Conservation (phyloP, 2,888 invertebrate species). For the Aphidoletes aphidimyza region DNA sequence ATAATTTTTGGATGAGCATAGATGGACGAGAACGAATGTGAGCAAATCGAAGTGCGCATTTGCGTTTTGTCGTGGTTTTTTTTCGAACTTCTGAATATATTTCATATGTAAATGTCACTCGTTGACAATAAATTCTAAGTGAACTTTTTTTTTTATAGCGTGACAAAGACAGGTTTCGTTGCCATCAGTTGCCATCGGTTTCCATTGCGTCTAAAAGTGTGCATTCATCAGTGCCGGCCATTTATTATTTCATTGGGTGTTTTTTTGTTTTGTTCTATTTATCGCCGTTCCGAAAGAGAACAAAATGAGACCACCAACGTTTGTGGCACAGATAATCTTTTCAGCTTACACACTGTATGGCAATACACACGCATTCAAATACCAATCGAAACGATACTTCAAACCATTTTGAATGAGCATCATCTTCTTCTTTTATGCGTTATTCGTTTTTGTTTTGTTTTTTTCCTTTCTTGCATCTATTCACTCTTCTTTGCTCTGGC, state of each 20-base stretch:
- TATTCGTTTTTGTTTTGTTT: neutral
- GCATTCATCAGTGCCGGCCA: neutral
- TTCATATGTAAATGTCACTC: conserved; percentile 37
- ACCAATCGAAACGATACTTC: neutral
- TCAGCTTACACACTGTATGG: neutral
- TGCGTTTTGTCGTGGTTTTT: too few relatives aligned
- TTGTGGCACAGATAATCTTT: conserved; percentile 4
- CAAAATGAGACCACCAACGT: neutral
- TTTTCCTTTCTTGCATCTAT: neutral
- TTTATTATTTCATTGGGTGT: conserved; percentile 41
- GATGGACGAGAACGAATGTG: too few relatives aligned
- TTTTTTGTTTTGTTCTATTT: too few relatives aligned
- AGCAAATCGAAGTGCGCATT: too few relatives aligned
- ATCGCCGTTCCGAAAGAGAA: neutral
- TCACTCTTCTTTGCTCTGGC: too few relatives aligned
- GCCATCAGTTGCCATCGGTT: too few relatives aligned
- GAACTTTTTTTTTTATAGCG: neutral
- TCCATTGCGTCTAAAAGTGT: neutral
- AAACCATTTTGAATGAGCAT: conserved; percentile 4
- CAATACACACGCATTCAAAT: neutral
- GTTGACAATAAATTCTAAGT: neutral
- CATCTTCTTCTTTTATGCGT: conserved; percentile 24
- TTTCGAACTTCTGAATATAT: too few relatives aligned
- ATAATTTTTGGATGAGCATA: too few relatives aligned
- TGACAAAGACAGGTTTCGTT: neutral